Conservation (phyloP, 53 echinoderm and acorn worm species). For the Antedon mediterranea region DNA sequence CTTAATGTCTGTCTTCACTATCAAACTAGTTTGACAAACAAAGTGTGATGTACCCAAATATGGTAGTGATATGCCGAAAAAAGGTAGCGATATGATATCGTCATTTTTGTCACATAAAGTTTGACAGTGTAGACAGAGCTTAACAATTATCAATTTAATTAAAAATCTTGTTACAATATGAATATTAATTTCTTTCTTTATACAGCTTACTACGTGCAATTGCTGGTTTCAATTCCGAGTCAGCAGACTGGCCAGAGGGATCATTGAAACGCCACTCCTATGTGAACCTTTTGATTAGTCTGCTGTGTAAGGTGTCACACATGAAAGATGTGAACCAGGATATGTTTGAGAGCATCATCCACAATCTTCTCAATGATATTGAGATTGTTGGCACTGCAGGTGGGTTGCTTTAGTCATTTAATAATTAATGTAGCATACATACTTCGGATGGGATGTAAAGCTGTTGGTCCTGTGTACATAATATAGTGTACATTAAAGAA, state of each 20-base stretch:
- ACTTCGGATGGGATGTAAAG: too few species aligned
- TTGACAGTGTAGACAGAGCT: too few species aligned
- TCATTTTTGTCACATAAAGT: too few species aligned
- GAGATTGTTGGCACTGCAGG: constrained; percentile 57
- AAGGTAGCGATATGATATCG: too few species aligned
- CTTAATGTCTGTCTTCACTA: too few species aligned
- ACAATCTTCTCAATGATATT: constrained; percentile 61
- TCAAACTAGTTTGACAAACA: too few species aligned
- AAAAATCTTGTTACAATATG: not conserved
- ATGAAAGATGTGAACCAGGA: constrained; percentile 12
- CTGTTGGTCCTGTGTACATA: too few species aligned
- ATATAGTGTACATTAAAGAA: too few species aligned
- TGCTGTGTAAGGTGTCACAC: constrained; percentile 69
- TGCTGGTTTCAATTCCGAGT: constrained; percentile 39
- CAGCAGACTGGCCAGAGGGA: constrained; percentile 19
- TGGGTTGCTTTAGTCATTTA: constrained; percentile 1
- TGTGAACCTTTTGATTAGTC: constrained; percentile 47
- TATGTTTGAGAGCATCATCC: constrained; percentile 55
- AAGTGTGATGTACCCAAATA: too few species aligned
- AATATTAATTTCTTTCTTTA: not conserved
- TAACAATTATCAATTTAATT: too few species aligned
- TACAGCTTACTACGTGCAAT: constrained; percentile 68
- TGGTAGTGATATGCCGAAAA: too few species aligned
- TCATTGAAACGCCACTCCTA: constrained; percentile 51
- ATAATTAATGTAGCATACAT: not conserved